Percentiles rank a stretch among this genome's conserved stretches.
Evolutionary conservation across 2,797 vertebrate genomes (phyloP).

Genomic region (Ambastaia sidthimunki): DNA sequence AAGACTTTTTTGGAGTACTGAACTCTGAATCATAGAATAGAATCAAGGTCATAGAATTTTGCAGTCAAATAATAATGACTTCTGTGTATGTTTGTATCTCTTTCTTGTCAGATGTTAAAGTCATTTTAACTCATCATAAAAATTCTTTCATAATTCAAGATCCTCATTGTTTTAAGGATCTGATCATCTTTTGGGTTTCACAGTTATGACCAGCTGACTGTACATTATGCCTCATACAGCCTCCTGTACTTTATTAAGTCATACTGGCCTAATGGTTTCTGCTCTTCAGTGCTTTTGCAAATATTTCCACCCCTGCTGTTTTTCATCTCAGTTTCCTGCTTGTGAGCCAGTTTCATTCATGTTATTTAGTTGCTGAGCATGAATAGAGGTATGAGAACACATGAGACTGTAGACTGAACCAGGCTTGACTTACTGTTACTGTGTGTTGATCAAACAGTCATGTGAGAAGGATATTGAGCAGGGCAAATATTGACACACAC

Average conservation of each 20-base stretch:
- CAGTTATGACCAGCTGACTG: too few species aligned
- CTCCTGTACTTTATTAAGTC: too few species aligned
- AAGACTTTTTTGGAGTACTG: not conserved
- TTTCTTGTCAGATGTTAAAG: too few species aligned
- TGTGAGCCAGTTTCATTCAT: constrained; percentile 2
- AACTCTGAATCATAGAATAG: not conserved
- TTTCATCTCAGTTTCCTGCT: not conserved
- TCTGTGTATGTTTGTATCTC: too few species aligned
- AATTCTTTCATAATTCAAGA: too few species aligned
- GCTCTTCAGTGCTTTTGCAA: not conserved
- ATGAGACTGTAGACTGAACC: constrained; percentile 4
- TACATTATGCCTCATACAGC: too few species aligned
- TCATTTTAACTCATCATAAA: too few species aligned
- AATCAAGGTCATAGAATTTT: not conserved
- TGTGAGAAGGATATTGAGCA: constrained; percentile 24
- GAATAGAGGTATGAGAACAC: constrained; percentile 15
- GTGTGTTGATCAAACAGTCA: constrained; percentile 41
- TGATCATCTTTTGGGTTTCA: too few species aligned
- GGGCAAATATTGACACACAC: constrained; percentile 32
- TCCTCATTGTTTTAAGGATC: too few species aligned
- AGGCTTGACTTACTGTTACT: constrained; percentile 2
- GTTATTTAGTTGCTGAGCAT: constrained; percentile 5
- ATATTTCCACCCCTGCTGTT: constrained; percentile 17
- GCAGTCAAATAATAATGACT: not conserved
- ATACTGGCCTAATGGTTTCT: not conserved